Evolutionary conservation across 2,113 vertebrate species (phyloP).

Genomic region (Aplodontia rufa): DNA sequence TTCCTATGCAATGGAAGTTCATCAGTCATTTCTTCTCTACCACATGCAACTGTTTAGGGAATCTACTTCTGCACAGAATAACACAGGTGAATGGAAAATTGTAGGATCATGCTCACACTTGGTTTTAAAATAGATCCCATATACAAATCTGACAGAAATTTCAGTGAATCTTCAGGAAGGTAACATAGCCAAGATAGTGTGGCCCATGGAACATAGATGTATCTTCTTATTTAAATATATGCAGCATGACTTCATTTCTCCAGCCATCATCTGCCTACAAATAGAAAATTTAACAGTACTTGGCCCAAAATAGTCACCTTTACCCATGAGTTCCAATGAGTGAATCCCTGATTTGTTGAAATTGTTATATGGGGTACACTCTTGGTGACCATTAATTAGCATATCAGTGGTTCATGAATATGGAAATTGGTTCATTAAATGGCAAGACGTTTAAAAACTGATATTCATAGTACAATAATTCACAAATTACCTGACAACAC

Average conservation of each 20-base stretch:
- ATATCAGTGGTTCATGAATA: background rate
- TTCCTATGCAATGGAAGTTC: background rate
- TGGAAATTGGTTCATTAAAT: background rate
- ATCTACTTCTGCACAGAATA: background rate
- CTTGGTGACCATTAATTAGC: background rate
- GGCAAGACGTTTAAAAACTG: background rate
- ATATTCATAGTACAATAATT: background rate
- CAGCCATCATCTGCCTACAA: background rate
- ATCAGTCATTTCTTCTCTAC: background rate
- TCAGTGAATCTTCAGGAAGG: background rate
- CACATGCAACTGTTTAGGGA: background rate
- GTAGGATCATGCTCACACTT: background rate
- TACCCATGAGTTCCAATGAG: background rate
- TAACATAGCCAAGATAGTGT: background rate
- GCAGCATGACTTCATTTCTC: background rate
- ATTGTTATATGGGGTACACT: background rate
- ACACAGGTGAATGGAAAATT: background rate
- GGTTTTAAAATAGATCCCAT: background rate
- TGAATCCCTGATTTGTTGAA: background rate
- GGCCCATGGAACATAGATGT: background rate
- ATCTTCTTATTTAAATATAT: background rate
- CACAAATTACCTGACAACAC: background rate
- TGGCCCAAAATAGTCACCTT: background rate
- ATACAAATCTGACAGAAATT: background rate
- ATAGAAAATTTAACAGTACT: background rate